phyloP scores from a whole-genome alignment of 2,797 vertebrate species.

The Onychomys arenicola region DNA sequence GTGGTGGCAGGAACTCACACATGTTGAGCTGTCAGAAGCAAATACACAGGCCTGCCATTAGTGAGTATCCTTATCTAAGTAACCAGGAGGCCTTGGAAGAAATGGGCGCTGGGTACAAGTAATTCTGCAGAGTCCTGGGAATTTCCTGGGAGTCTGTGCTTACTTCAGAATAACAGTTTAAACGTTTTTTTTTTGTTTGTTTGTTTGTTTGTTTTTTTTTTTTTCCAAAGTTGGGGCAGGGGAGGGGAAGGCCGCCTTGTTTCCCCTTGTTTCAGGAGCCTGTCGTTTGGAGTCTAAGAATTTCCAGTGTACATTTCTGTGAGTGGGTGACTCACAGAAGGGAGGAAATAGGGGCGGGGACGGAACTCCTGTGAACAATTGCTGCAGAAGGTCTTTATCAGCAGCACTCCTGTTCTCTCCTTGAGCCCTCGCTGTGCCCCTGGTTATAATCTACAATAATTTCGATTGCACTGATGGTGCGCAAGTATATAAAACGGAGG shows the following conservation, averaged over 20 bases:
- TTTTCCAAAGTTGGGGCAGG: background rate
- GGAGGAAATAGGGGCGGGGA: background rate
- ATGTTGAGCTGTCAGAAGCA: background rate
- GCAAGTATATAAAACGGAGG: slow-evolving; percentile 51
- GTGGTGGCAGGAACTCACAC: background rate
- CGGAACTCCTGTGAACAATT: background rate
- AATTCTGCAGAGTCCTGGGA: background rate
- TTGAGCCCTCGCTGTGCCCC: background rate
- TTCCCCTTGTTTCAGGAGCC: background rate
- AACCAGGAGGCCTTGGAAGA: background rate
- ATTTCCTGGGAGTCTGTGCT: background rate
- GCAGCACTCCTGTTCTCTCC: background rate
- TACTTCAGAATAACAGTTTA: background rate
- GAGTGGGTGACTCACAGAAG: background rate
- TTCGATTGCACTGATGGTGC: slow-evolving; percentile 20
- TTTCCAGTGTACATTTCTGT: background rate
- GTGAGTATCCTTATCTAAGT: background rate
- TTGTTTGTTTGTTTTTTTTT: no score
- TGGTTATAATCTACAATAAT: background rate
- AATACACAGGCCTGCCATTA: no score
- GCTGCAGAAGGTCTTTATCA: background rate
- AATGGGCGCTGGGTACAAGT: rapidly evolving
- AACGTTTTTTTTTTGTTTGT: no score
- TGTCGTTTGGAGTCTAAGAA: background rate
- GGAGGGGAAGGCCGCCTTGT: background rate